A percentile compares a stretch with the other conserved stretches of the same genome.
phyloP scores from a whole-genome alignment of 92 coral and sea anemone species.

The Hydrozoanthus gracilis region DNA sequence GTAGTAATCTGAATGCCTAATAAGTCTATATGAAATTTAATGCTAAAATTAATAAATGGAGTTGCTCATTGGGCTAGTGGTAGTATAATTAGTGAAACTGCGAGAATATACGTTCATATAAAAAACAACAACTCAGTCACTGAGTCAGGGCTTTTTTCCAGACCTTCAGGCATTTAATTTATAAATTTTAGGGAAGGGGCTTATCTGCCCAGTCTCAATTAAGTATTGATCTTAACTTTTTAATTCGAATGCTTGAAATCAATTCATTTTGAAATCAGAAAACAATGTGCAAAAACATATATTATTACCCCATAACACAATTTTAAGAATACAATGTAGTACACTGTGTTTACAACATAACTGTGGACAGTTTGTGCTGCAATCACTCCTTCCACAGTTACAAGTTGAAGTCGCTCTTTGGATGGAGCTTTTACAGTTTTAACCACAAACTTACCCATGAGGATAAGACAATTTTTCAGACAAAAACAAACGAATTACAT shows the following conservation, averaged over 20 bases:
- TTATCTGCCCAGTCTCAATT: not conserved
- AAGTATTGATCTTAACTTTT: not conserved
- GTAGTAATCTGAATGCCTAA: too few relatives aligned
- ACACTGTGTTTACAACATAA: conserved; percentile 9
- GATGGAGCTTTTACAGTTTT: too few relatives aligned
- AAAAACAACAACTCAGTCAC: not conserved
- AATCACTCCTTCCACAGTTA: conserved; percentile 1
- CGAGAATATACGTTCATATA: not conserved
- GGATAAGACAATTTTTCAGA: conserved; percentile 10
- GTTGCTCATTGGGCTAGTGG: conserved; percentile 13
- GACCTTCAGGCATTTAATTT: not conserved
- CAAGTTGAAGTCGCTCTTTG: not conserved
- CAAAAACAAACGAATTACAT: not conserved
- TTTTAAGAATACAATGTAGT: not conserved
- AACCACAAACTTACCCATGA: conserved; percentile 17
- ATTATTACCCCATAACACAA: not conserved
- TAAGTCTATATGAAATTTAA: too few relatives aligned
- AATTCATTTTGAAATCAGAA: conserved; percentile 1
- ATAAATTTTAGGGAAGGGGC: not conserved
- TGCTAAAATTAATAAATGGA: not conserved
- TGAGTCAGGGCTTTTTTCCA: not conserved
- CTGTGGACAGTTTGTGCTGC: not conserved
- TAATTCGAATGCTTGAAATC: not conserved
- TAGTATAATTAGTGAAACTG: conserved; percentile 20
- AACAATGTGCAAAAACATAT: conserved; percentile 8